These are phyloP conservation scores for Drosophila gunungcola DNA, from an alignment of 1,140 invertebrate species.

Conservation along the genomic window DNA sequence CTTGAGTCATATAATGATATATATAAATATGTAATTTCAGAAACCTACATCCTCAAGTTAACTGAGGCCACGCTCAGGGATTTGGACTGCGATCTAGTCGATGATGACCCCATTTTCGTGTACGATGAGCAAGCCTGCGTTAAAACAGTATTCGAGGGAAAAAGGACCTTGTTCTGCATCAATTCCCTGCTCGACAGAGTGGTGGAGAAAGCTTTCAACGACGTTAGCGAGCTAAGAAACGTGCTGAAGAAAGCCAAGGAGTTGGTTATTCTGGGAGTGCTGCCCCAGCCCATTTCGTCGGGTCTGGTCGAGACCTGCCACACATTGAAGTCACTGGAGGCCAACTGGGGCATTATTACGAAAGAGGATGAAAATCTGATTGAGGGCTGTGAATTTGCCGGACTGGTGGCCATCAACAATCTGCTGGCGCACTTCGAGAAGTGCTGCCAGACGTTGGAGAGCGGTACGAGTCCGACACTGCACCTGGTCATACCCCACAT, in stretches of 20 bases:
- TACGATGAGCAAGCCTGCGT: conserved; percentile 1
- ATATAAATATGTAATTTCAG: neutral
- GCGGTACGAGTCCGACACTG: conserved; percentile 8
- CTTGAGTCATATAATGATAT: no score
- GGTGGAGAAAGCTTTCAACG: conserved; percentile 21
- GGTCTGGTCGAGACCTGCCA: conserved; percentile 8
- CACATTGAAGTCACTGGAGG: conserved; percentile 6
- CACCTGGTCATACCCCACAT: conserved; percentile 41
- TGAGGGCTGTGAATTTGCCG: neutral
- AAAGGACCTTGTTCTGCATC: conserved; percentile 17
- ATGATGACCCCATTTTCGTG: conserved; percentile 25
- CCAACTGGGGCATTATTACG: conserved; percentile 6
- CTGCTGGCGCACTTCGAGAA: conserved; percentile 27
- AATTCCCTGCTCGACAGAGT: conserved; percentile 25
- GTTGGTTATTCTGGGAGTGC: conserved; percentile 13
- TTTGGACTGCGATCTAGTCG: conserved; percentile 5
- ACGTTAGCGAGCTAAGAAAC: neutral
- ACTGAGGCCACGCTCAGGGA: conserved; percentile 1
- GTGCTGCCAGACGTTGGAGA: conserved; percentile 16
- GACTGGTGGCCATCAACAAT: neutral
- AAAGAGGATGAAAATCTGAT: conserved; percentile 4
- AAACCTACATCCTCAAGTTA: neutral
- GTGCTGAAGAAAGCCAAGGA: conserved; percentile 14
- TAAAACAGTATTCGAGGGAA: neutral
- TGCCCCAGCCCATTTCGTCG: conserved; percentile 2